Conservation (phyloP, 1,140 invertebrate genomes). For the Drosophila leontia region DNA sequence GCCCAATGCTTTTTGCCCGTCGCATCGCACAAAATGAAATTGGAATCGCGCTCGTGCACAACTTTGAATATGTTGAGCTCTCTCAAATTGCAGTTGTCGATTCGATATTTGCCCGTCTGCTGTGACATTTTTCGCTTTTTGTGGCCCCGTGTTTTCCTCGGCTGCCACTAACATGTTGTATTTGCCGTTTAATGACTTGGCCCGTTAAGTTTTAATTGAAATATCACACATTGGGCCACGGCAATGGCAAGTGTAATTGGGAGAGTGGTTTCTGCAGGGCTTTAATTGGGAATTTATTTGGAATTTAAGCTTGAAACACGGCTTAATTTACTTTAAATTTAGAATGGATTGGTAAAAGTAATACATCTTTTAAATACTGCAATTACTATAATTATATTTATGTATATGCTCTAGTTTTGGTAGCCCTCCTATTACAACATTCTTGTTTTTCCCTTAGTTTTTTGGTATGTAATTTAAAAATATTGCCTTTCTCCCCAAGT, state of each 20-base stretch:
- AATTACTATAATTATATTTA: too few species aligned
- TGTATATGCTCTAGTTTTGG: background rate
- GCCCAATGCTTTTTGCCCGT: constrained; percentile 37
- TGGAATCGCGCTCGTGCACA: constrained; percentile 67
- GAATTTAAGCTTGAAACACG: background rate
- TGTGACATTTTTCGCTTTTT: constrained; percentile 55
- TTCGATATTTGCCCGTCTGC: constrained; percentile 46
- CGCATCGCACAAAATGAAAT: constrained; percentile 55
- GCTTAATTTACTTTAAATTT: too few species aligned
- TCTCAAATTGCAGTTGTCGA: constrained; percentile 27
- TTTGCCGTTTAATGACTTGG: constrained; percentile 76
- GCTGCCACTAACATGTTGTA: constrained; percentile 42
- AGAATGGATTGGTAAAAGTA: too few species aligned
- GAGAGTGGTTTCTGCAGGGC: background rate
- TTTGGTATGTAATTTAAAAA: background rate
- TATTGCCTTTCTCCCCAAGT: background rate
- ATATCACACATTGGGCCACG: constrained; percentile 71
- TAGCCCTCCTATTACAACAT: background rate
- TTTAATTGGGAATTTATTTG: constrained; percentile 7
- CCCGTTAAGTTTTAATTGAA: constrained; percentile 79
- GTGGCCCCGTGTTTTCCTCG: constrained; percentile 14
- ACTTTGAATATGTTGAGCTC: constrained; percentile 79
- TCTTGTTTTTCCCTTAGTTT: background rate
- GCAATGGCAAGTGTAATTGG: constrained; percentile 45
- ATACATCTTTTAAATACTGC: too few species aligned